phyloP scores from a whole-genome alignment of 2,888 invertebrate species.

The Drosophila kuntzei region DNA sequence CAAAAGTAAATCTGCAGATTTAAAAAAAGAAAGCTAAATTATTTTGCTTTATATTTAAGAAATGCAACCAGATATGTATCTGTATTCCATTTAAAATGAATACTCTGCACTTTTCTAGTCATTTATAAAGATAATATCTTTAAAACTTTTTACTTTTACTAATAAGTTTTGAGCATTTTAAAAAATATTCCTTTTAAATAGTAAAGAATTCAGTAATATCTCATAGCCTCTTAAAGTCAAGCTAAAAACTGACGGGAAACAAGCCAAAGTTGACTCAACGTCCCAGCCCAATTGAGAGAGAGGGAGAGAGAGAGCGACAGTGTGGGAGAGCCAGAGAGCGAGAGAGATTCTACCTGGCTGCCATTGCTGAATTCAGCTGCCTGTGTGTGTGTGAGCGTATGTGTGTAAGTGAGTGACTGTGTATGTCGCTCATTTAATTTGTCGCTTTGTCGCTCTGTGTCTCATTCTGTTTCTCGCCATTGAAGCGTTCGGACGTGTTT shows the following conservation, averaged over 20 bases:
- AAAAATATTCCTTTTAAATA: no score
- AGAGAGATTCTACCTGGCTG: slow-evolving; percentile 54
- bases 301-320: slow-evolving; percentile 14
- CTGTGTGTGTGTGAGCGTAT: slow-evolving; percentile 6
- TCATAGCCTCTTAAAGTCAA: slow-evolving; percentile 19
- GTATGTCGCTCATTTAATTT: slow-evolving; percentile 53
- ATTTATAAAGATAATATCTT: background rate
- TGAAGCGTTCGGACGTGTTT: slow-evolving; percentile 72
- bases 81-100: background rate
- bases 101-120: no score
- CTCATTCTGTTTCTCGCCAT: slow-evolving; percentile 82
- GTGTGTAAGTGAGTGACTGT: slow-evolving; percentile 10
- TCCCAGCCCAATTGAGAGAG: slow-evolving; percentile 28
- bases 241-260: slow-evolving; percentile 42
- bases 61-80: background rate
- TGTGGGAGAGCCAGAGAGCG: slow-evolving; percentile 19
- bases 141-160: background rate
- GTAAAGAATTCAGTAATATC: background rate
- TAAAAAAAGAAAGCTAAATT: no score
- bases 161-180: background rate
- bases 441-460: slow-evolving; percentile 41
- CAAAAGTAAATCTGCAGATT: no score
- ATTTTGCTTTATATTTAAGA: no score
- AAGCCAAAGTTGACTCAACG: slow-evolving; percentile 44
- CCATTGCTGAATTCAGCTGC: slow-evolving; percentile 65